Evolutionary conservation across 2,797 vertebrate genomes (phyloP), one percentile per base, ranked within the genome.

Genomic region (Periophthalmus magnuspinnatus): DNA sequence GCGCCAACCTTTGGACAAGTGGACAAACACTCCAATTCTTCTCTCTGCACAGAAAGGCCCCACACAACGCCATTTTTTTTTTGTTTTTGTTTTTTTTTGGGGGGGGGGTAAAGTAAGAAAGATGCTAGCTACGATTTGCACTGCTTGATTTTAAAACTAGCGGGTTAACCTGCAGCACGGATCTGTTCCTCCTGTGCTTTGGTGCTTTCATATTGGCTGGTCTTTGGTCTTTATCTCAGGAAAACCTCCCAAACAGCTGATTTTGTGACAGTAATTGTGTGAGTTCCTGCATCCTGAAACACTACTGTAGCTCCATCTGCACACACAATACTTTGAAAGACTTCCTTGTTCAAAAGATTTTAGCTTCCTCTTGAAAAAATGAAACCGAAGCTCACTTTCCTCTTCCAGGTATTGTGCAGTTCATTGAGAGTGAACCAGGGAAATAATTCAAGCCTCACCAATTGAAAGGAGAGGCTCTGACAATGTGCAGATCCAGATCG

Each of bases 241-340:
- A 57, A 57, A 57, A 28, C 3, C 24, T 7, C 3, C 7, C 32
- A 59, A 59, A 59, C 57, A 59, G 17, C 28, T 59, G 32, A 34
- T 9, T 19, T 59, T n/a, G 17, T 33, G 8, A 59, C 28, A 16
- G 32, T 60, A 19, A 19, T 36, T 13, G 33, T 17, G 14, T 7
- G 58, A n/a, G 33, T 60, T 21, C 19, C 59, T 22, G 34, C 2
- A 13, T 61, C 34, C 59, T 33, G 32, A 38, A 61, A 33, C 17
- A 61, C 5, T 10, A n/a, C n/a, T n/a, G n/a, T n/a, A 61, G 2
- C 59, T 6, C 5, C 19, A n/a, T 3, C 2, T 3, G 17, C 17
- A 4, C 28, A n/a, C 57, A 61, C 59, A 61, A 61, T 38, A 61
- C 34, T 41, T 14, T 61, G 32, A 60, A 60, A 60, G 58, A 60